These are phyloP conservation scores for Poeciliopsis presidionis DNA, from an alignment of 2,797 vertebrate genomes.

Conservation along the genomic window DNA sequence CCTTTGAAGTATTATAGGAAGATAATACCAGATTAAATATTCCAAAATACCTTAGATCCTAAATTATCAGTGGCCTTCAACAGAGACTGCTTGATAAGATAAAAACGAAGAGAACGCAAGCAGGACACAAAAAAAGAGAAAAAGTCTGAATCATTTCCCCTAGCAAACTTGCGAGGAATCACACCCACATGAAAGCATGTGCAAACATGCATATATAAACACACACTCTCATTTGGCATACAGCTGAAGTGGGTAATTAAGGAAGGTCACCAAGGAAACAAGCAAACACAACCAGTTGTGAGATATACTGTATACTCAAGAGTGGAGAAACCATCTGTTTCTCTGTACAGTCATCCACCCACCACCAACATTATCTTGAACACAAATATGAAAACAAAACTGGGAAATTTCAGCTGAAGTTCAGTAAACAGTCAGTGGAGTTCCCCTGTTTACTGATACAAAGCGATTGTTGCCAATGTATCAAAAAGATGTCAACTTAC, in stretches of 20 bases:
- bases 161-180: conserved; percentile 50
- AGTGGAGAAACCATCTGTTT: conserved; percentile 48
- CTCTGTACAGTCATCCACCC: conserved; percentile 38
- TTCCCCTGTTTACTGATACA: conserved; percentile 20
- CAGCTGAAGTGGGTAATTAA: conserved; percentile 75
- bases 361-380: conserved; percentile 37
- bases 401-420: conserved; percentile 40
- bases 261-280: conserved; percentile 70
- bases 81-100: conserved; percentile 16
- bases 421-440: conserved; percentile 37
- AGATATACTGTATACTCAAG: conserved; percentile 48
- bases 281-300: conserved; percentile 61
- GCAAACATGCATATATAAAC: conserved; percentile 25
- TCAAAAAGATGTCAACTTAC: conserved; percentile 7
- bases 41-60: conserved; percentile 9
- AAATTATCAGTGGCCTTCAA: conserved; percentile 32
- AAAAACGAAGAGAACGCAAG: conserved; percentile 23
- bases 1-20: conserved; percentile 23
- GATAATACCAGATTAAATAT: conserved; percentile 18
- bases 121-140: conserved; percentile 15
- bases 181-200: conserved; percentile 35
- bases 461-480: conserved; percentile 13
- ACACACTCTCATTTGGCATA: conserved; percentile 23
- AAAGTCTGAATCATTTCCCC: conserved; percentile 40
- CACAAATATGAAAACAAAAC: conserved; percentile 46